A percentile compares a stretch with the other conserved stretches of the same genome.
phyloP scores from a whole-genome alignment of 1,140 invertebrate genomes.

The Vanessa tameamea region DNA sequence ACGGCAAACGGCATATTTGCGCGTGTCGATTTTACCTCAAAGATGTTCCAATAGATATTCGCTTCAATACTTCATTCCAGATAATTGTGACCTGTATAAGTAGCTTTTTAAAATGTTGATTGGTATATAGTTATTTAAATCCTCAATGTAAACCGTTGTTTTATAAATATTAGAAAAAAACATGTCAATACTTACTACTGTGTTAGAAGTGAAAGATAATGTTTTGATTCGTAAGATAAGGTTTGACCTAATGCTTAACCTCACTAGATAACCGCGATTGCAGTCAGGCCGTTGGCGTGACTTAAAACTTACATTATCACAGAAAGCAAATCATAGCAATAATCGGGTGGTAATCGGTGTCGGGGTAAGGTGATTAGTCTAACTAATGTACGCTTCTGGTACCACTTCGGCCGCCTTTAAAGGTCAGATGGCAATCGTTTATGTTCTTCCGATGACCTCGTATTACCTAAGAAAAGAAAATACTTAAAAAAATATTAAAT shows the following conservation, averaged over 20 bases:
- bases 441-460: background rate
- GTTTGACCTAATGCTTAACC: background rate
- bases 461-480: background rate
- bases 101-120: no score
- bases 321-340: constrained; percentile 23
- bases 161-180: no score
- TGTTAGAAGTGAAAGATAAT: background rate
- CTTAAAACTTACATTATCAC: constrained; percentile 22
- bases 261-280: background rate
- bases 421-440: constrained; percentile 26
- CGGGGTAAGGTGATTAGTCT: constrained; percentile 20
- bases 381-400: constrained; percentile 24
- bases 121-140: no score
- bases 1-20: no score
- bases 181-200: no score
- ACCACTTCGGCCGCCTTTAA: constrained; percentile 16
- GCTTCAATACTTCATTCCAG: no score
- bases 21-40: no score
- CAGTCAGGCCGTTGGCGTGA: constrained; percentile 15
- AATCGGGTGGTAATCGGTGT: constrained; percentile 25
- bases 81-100: no score
- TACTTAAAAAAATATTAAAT: background rate
- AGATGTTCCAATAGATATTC: no score
- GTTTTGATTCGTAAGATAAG: background rate
- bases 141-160: no score